phyloP scores from a whole-genome alignment of 2,797 vertebrate genomes.

The Heliangelus exortis region DNA sequence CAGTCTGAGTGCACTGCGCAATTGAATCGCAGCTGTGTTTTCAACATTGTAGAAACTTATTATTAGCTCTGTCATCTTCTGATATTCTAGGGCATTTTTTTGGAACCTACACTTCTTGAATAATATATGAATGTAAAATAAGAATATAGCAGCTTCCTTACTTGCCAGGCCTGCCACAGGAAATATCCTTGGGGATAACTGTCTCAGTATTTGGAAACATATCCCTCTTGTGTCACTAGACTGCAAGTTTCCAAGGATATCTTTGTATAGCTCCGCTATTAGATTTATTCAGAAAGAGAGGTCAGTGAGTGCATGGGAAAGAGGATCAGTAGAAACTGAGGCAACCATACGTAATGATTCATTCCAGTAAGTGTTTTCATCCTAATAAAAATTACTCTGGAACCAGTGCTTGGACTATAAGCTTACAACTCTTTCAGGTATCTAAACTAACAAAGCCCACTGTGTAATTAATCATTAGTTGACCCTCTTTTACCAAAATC shows the following conservation, averaged over 20 bases:
- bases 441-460: background rate
- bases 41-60: background rate
- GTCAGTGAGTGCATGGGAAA: slow-evolving; percentile 77
- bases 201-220: slow-evolving; percentile 57
- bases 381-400: background rate
- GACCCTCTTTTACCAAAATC: background rate
- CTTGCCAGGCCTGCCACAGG: slow-evolving; percentile 49
- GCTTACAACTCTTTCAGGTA: background rate
- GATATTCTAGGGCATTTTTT: slow-evolving; percentile 36
- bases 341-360: slow-evolving; percentile 31
- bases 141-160: slow-evolving; percentile 44
- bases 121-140: slow-evolving; percentile 29
- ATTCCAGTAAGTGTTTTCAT: slow-evolving; percentile 20
- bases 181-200: slow-evolving; percentile 62
- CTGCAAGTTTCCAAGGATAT: slow-evolving; percentile 68
- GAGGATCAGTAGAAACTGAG: slow-evolving; percentile 47
- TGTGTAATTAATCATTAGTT: background rate
- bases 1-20: background rate
- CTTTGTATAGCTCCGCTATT: slow-evolving; percentile 63
- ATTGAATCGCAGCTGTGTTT: background rate
- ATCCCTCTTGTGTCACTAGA: slow-evolving; percentile 54
- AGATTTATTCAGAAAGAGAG: slow-evolving; percentile 60
- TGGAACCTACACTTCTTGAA: slow-evolving; percentile 41
- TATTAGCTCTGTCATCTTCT: slow-evolving; percentile 4
- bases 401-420: background rate